A percentile compares a stretch with the other conserved stretches of the same genome.
phyloP scores from a whole-genome alignment of 2,888 invertebrate genomes.

The Cremastobaeus sp. region DNA sequence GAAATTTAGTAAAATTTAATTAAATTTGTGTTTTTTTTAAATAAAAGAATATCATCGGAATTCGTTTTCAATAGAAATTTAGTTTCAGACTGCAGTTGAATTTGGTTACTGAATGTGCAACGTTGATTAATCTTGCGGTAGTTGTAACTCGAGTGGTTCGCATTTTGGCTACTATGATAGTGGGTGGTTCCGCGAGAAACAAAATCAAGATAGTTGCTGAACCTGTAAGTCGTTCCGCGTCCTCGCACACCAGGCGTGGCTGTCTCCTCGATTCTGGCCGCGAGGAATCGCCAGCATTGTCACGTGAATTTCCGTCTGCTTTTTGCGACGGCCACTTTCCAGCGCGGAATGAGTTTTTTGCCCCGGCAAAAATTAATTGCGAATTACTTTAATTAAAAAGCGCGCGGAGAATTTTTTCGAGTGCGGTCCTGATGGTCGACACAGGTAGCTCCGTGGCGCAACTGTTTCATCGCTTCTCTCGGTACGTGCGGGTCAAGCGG shows the following conservation, averaged over 20 bases:
- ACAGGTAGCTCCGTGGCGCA: constrained; percentile 40
- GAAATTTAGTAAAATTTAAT: no score
- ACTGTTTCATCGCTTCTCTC: constrained; percentile 30
- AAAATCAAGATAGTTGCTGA: constrained; percentile 64
- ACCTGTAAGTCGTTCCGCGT: constrained; percentile 77
- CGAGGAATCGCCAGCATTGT: constrained; percentile 40
- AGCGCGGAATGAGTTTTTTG: not conserved
- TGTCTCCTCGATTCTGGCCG: constrained; percentile 63
- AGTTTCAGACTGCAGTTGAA: not conserved
- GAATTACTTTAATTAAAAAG: constrained; percentile 34
- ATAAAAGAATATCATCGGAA: no score
- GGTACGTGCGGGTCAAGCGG: constrained; percentile 53
- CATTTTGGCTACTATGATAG: constrained; percentile 61
- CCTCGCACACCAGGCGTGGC: constrained; percentile 76
- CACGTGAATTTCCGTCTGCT: constrained; percentile 45
- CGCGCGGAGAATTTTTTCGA: constrained; percentile 17
- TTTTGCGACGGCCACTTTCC: constrained; percentile 22
- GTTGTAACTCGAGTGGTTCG: constrained; percentile 14
- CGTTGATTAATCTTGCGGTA: constrained; percentile 41
- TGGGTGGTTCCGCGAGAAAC: constrained; percentile 67
- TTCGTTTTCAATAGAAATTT: no score
- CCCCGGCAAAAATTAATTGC: constrained; percentile 17
- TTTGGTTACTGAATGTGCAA: not conserved
- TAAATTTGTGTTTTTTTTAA: no score
- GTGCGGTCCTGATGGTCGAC: not conserved